Base-by-base conservation (phyloP, 2,113 vertebrate genomes). In the Myocastor coypus region DNA sequence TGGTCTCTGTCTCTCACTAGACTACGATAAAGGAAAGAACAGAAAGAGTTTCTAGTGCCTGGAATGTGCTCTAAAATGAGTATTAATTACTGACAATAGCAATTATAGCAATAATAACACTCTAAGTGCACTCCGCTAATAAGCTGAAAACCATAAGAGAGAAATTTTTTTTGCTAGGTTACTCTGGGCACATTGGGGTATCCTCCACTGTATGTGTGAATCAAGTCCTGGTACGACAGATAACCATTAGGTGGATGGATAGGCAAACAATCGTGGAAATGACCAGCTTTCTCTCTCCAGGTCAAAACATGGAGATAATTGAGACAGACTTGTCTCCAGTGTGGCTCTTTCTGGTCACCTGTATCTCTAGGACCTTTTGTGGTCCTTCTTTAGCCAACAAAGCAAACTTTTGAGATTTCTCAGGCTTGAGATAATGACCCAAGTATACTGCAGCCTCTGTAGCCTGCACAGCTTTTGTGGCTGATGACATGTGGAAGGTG, bases 381-480 rank as follows among this genome's bases (percentile, higher is more conserved):
- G 52, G 37, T 16, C 55, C 59, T 5, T 37, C 32, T 7, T 37
- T n/a, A 69, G n/a, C 22, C 30, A 92, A 10, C 37, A 20, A 82
- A 80, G 5, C 22, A 68, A 73, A 81, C 52, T 80, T 61, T 57
- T 42, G n/a, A 55, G 8, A 68, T 89, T 89, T 83, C 75, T 88
- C 66, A 69, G 66, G 26, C 50, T 96, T 82, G 3, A 8, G 80
- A 89, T 82, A 96, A 96, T 32, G n/a, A 22, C 40, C 32, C 32
- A 57, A 68, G 85, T 78, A 13, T 57, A 2, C 6, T 71, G 22
- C 55, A 68, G 26, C 22, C 26, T 24, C 17, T 32, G 34, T 32
- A 61, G 78, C 64, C 26, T 69, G 85, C 59, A 32, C 52, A 80
- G n/a, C 55, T 85, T 91, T 61, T 34, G 32, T 83, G 50, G 42